Evolutionary conservation across 2,113 vertebrate species (phyloP), one percentile per base, ranked within the genome.

Genomic region (Galbula dea): DNA sequence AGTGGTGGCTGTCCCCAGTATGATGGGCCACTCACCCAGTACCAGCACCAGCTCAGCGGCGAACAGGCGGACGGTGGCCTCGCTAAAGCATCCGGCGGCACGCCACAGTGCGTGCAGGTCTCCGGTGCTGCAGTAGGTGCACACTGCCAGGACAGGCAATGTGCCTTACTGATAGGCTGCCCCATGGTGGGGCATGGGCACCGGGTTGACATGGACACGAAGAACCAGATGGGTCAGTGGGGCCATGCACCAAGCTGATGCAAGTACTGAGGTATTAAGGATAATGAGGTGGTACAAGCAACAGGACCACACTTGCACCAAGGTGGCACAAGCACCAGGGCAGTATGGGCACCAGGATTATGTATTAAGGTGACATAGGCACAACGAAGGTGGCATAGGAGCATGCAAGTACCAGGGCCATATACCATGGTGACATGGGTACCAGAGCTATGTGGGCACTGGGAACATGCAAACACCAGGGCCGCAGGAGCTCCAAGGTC

Each of bases 81-180:
- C 99, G 5, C 97, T 90, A 58, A 99, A 97, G 72, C 96, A 91
- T 41, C 98, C 98, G 7, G 97, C 98, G n/a, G 98, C 89, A 9
- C 98, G 97, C 99, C 99, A 99, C 92, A 99, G 98, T 3, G 98
- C 98, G 75, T 99, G 98, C 63, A 99, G 97, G 94, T 99, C 99
- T 63, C 98, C 99, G 2, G 98, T 98, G 93, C 98, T 98, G 97
- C 98, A 99, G 97, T 99, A 99, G 81, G 98, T 98, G 84, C 98
- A 99, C 99, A 99, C 99, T 99, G 96, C 68, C 26, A 4, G 79
- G 67, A 84, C 3, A 5, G 30, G 46, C 3, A 6, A 39, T 2
- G 11, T 7, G 15, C 22, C 14, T 87, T 11, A 66, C 32, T 4
- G 0, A 76, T 1, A 5, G 68, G 17, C 78, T 63, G 45, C 59